Evolutionary conservation across 2,113 vertebrate genomes (phyloP), one percentile per base, ranked within the genome.

Genomic region (Rynchops niger): DNA sequence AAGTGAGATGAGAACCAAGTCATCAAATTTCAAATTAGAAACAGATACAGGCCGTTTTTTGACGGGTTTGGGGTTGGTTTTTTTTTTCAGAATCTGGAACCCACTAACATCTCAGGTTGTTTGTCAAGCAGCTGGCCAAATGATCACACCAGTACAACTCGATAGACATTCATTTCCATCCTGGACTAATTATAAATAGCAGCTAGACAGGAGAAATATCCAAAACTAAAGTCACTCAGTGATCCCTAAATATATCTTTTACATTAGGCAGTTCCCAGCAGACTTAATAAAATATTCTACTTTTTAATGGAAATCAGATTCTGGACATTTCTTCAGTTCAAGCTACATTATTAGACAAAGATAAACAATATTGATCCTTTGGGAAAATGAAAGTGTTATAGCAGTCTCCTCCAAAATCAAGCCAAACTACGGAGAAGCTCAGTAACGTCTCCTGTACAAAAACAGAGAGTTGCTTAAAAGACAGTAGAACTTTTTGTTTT

Each of bases 271-370:
- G 86, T 50, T 90, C 62, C 50, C 81, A 88, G 26, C 8, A 96
- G 81, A 89, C 53, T 78, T 71, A n/a, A 78, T 82, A 81, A 82
- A 95, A 74, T 61, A 88, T 52, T 88, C 19, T 49, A 7, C 15
- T 86, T 77, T 87, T 92, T 67, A 96, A 94, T 91, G 53, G 86
- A 91, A 97, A 96, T 96, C 93, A 84, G 93, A 93, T 55, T 77
- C 49, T 87, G 29, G 9, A 63, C 52, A 89, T 70, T 91, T 82
- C 67, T 78, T 91, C 74, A 90, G 86, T 78, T 84, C 11, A n/a
- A 92, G 71, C n/a, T 89, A 53, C 19, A 42, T 65, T 92, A 91
- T 85, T 88, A 89, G 82, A 91, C n/a, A 87, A 85, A 96, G 61
- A 84, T 38, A 96, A 94, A 93, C 63, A 95, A 45, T n/a, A 88